Evolutionary conservation across 2,797 vertebrate species (phyloP).

Genomic region (Trematomus bernacchii): DNA sequence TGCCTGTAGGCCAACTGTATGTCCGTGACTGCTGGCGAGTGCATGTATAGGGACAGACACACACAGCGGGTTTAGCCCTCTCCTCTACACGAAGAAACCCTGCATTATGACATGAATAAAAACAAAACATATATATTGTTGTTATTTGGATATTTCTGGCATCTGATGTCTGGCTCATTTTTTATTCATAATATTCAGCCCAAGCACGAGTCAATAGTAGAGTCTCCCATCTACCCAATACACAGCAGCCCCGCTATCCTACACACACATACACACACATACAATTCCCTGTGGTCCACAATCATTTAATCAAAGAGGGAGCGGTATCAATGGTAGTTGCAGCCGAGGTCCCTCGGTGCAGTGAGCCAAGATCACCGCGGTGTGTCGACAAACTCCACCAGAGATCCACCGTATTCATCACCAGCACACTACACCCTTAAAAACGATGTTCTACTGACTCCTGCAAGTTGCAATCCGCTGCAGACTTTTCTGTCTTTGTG

Average conservation of each 20-base stretch:
- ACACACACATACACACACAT: neutral
- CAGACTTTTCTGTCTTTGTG: conserved; percentile 22
- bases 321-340: conserved; percentile 54
- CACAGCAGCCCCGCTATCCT: neutral
- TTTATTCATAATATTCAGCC: neutral
- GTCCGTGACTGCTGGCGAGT: conserved; percentile 73
- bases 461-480: conserved; percentile 42
- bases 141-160: conserved; percentile 5
- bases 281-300: conserved; percentile 58
- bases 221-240: neutral
- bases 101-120: neutral
- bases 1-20: conserved; percentile 81
- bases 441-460: conserved; percentile 40
- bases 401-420: conserved; percentile 26
- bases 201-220: neutral
- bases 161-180: conserved; percentile 9
- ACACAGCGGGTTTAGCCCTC: conserved; percentile 6
- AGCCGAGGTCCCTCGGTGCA: conserved; percentile 25
- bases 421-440: neutral
- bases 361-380: conserved; percentile 53
- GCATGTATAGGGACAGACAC: conserved; percentile 47
- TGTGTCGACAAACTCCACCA: conserved; percentile 75
- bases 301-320: conserved; percentile 63
- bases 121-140: too few species aligned
- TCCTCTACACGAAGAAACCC: neutral